Base-by-base conservation (phyloP, 2,113 vertebrate species). In the Vicugna pacos region DNA sequence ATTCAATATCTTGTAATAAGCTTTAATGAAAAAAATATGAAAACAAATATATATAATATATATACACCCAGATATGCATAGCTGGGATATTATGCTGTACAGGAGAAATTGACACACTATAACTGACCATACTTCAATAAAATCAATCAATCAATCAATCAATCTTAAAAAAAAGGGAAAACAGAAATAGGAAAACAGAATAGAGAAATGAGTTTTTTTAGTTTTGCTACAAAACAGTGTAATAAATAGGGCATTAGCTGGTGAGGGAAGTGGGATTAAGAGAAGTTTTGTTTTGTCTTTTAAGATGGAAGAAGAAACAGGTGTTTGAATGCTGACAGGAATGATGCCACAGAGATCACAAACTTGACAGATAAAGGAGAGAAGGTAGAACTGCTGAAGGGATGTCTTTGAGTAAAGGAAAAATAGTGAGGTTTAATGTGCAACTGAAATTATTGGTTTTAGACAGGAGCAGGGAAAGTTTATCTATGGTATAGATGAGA, bases 321-420 rank as follows among this genome's bases (percentile, higher is more conserved):
- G 64, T 62, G 30, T 3, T 24, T 64, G 10, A 6, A 76, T 22
- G 67, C 46, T 56, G 26, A 64, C 26, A 60, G 16, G 6, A 77
- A 88, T 64, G 28, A 46, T 56, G 20, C 20, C 22, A 48, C 0
- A 42, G 32, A 85, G 64, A 69, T 20, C 9, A 89, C 69, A 67
- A 85, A 54, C 52, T 22, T 91, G 67, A 85, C 10, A 94, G 77
- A 76, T n/a, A 54, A 95, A 92, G 14, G 64, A 80, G 5, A 83
- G 24, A 42, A 48, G 19, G 14, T 4, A 88, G 42, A 93, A 75
- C 6, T 94, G 16, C 56, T 82, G 10, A 72, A 92, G 67, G 6
- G 32, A 81, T 32, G 14, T 83, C 22, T 26, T 56, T 50, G 10
- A 92, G 16, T 60, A 89, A 79, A 95, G 38, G 28, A 84, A 77